These are phyloP conservation scores for Eudyptes chrysolophus DNA, from an alignment of 2,113 vertebrate species.

Conservation along the genomic window DNA sequence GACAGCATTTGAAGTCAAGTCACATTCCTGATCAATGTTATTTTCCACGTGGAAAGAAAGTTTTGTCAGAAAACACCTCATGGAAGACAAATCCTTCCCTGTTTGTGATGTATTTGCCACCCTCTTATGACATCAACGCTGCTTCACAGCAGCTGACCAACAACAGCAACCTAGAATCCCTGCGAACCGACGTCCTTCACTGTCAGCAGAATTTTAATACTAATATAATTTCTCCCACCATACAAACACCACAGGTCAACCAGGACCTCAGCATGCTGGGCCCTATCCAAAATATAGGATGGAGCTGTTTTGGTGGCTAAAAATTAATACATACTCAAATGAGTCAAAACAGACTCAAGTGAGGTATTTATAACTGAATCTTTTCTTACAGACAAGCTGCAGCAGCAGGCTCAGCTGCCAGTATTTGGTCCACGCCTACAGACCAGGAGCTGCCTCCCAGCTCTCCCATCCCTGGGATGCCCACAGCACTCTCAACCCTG, in stretches of 20 bases:
- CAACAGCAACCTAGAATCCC: not conserved
- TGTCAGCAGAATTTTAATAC: accelerated
- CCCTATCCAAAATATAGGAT: not conserved
- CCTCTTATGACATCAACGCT: not conserved
- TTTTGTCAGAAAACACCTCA: not conserved
- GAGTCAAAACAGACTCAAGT: not conserved
- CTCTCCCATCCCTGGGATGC: not conserved
- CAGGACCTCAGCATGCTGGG: accelerated
- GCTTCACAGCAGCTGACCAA: not conserved
- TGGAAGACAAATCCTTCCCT: not conserved
- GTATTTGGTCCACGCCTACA: not conserved
- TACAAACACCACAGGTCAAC: not conserved
- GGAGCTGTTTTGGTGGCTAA: not conserved
- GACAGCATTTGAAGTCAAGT: not conserved
- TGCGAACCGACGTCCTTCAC: accelerated
- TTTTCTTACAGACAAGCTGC: not conserved
- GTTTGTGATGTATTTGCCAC: not conserved
- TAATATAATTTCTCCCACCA: accelerated
- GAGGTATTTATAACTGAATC: not conserved
- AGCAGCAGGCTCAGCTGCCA: not conserved
- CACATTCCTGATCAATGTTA: not conserved
- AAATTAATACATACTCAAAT: not conserved
- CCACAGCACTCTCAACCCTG: not conserved
- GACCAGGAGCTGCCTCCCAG: not conserved
- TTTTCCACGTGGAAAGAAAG: accelerated